phyloP scores from a whole-genome alignment of 2,888 invertebrate species.

The Trichogramma evanescens region DNA sequence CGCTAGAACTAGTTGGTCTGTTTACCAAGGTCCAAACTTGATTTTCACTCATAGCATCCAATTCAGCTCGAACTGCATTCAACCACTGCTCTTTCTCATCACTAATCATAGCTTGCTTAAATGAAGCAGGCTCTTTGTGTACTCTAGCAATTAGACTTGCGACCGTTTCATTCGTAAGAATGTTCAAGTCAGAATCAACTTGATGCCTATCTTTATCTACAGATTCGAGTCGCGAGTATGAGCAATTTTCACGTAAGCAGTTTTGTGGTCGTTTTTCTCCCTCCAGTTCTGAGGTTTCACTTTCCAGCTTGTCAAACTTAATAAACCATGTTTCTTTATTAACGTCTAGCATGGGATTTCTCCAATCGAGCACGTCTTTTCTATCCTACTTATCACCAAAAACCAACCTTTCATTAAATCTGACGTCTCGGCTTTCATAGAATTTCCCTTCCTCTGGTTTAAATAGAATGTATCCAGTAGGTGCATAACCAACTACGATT shows the following conservation, averaged over 20 bases:
- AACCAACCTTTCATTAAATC: conserved; percentile 26
- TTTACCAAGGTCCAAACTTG: not conserved
- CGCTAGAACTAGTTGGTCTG: not conserved
- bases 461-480: not conserved
- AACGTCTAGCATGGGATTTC: not conserved
- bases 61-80: not conserved
- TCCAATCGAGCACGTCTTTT: not conserved
- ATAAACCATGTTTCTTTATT: not conserved
- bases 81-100: not conserved
- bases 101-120: not conserved
- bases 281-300: not conserved
- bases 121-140: not conserved
- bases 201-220: not conserved
- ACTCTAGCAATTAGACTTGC: not conserved
- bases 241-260: not conserved
- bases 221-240: not conserved
- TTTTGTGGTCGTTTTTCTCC: not conserved
- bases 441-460: conserved; percentile 22
- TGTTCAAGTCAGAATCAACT: not conserved
- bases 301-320: not conserved
- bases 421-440: conserved; percentile 24
- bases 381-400: conserved; percentile 23
- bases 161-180: not conserved
- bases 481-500: conserved; percentile 15
- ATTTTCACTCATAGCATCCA: not conserved